Conservation (phyloP, 2,888 invertebrate species). For the Lomographa bimaculata region DNA sequence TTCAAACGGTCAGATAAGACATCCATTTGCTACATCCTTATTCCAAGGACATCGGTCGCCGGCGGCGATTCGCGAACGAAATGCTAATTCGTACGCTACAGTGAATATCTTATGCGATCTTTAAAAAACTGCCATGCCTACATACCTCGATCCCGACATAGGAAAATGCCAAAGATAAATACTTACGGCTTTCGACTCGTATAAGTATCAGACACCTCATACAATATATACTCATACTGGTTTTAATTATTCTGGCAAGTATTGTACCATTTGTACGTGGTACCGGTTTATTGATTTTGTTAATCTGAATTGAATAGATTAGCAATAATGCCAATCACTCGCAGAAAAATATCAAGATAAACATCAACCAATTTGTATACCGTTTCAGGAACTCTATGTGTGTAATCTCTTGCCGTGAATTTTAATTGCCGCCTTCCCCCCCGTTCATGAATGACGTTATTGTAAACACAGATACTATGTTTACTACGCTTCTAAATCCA, state of each 20-base stretch:
- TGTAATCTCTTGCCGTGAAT: conserved; percentile 11
- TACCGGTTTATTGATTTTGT: conserved; percentile 30
- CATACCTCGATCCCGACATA: conserved; percentile 38
- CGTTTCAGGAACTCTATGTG: too few species aligned
- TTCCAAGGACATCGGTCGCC: conserved; percentile 69
- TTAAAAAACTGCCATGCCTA: conserved; percentile 53
- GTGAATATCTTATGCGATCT: conserved; percentile 73
- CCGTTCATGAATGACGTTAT: conserved; percentile 36
- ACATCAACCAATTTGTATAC: too few species aligned
- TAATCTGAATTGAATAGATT: too few species aligned
- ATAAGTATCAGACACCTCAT: conserved; percentile 41
- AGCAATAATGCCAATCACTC: too few species aligned
- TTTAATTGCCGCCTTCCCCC: conserved; percentile 10
- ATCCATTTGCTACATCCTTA: conserved; percentile 72
- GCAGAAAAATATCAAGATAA: too few species aligned
- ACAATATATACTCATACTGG: conserved; percentile 48
- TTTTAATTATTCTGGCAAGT: conserved; percentile 48
- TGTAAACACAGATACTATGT: conserved; percentile 42
- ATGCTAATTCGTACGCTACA: conserved; percentile 73
- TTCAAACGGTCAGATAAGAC: conserved; percentile 60
- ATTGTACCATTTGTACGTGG: conserved; percentile 30
- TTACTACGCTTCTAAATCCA: conserved; percentile 50
- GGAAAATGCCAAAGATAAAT: conserved; percentile 58
- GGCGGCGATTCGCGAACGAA: conserved; percentile 64
- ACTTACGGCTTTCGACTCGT: conserved; percentile 38